These are phyloP conservation scores for Momotus momota DNA, from an alignment of 2,797 vertebrate species.

Conservation along the genomic window DNA sequence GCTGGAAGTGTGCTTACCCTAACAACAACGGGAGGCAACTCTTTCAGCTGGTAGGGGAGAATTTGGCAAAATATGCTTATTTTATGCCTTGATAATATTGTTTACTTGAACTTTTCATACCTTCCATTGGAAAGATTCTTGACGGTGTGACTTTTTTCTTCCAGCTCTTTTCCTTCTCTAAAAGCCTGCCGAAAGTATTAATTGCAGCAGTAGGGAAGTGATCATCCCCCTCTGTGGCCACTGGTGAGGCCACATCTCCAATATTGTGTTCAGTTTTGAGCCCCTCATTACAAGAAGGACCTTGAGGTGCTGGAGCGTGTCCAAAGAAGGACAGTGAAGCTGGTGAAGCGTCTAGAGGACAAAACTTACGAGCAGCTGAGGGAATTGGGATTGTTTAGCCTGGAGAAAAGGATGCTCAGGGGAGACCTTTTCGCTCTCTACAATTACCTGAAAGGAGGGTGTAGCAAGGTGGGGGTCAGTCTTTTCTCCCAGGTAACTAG, in stretches of 20 bases:
- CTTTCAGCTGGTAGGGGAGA: not conserved
- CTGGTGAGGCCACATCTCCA: accelerated
- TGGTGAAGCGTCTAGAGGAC: not conserved
- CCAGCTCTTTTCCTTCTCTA: not conserved
- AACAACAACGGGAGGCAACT: not conserved
- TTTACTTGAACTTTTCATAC: not conserved
- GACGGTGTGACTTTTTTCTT: not conserved
- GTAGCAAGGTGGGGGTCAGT: accelerated
- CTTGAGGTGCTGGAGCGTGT: accelerated
- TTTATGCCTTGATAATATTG: not conserved
- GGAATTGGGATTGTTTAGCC: not conserved
- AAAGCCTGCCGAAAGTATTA: not conserved
- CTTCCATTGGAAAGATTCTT: not conserved
- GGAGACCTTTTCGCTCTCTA: accelerated
- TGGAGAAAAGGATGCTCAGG: not conserved
- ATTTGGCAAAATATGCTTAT: not conserved
- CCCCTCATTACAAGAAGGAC: not conserved
- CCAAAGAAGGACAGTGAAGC: accelerated
- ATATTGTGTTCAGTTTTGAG: not conserved
- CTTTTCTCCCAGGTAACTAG: not conserved
- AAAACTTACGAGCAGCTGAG: accelerated
- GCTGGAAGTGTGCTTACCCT: not conserved
- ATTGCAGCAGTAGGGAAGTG: not conserved
- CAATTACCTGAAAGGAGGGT: not conserved
- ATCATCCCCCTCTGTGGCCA: accelerated